Base-by-base conservation (phyloP, 2,113 vertebrate species). In the Guaruba guarouba region DNA sequence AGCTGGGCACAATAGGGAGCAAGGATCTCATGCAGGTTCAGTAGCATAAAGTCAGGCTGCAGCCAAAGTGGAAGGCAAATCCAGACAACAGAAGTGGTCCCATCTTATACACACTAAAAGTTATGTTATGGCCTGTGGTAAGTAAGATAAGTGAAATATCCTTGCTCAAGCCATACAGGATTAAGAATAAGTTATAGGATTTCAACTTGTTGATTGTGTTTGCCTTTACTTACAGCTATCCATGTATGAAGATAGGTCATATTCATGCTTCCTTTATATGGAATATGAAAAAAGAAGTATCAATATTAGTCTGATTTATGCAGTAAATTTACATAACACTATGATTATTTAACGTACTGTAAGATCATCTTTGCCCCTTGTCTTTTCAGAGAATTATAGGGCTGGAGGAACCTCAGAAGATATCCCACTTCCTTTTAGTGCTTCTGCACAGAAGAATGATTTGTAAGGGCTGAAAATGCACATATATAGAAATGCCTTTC, bases 101-200 rank as follows among this genome's bases (percentile, higher is more conserved):
- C 1, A 2, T 4, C 18, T 33, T 59, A 25, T 27, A 20, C 17
- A 57, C 0, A 2, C 17, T 29, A 70, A 82, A 59, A 77, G 37
- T 54, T 33, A 13, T 22, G 14, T 73, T 79, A 24, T 54, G 76
- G 14, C 11, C 44, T 46, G 17, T 43, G n/a, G 25, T 68, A 70
- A 88, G 29, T 49, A 59, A 75, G 71, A 54, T 6, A 59, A 75
- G 5, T 41, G 12, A 80, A 64, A 81, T 59, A 16, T 20, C 5
- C 5, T 54, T 78, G 44, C 18, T 81, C 8, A 31, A 41, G n/a
- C 22, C 15, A 31, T 23, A 35, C 5, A 70, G 76, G 82, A 74
- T 29, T n/a, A 88, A 69, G 35, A 39, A 7, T 35, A 69, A 82
- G 43, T n/a, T 8, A 11, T 52, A 67, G 25, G 43, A 61, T 62